A percentile compares a stretch with the other conserved stretches of the same genome.
Conservation (phyloP, 2,888 invertebrate species). For the Allophyes oxyacanthae region DNA sequence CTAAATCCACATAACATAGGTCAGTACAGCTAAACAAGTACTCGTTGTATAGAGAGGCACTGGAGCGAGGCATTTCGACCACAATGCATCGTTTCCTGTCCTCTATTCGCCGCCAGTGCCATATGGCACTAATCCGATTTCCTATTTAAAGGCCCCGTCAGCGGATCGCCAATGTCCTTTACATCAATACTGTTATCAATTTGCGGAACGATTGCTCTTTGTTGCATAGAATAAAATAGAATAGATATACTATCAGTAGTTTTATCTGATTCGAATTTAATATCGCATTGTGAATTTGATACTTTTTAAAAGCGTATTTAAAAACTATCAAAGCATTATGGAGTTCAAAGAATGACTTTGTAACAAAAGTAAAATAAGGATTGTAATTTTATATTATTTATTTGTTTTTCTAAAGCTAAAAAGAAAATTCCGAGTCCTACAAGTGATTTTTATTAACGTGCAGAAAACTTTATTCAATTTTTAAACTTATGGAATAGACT, state of each 20-base stretch:
- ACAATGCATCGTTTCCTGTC: conserved; percentile 67
- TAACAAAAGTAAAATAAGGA: too few relatives aligned
- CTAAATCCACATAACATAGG: conserved; percentile 53
- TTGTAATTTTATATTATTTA: too few relatives aligned
- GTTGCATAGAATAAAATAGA: conserved; percentile 23
- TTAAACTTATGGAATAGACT: too few relatives aligned
- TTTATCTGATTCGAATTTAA: conserved; percentile 12
- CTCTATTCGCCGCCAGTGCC: conserved; percentile 55
- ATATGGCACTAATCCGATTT: conserved; percentile 65
- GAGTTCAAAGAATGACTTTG: background rate
- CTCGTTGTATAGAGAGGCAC: conserved; percentile 50
- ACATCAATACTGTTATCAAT: conserved; percentile 38
- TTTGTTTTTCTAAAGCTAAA: too few relatives aligned
- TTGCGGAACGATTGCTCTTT: conserved; percentile 28
- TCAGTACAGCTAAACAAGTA: conserved; percentile 43
- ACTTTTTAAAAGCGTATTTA: background rate
- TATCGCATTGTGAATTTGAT: background rate
- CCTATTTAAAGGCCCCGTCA: conserved; percentile 50
- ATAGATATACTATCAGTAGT: conserved; percentile 11
- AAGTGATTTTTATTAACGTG: too few relatives aligned
- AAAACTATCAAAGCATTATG: too few relatives aligned
- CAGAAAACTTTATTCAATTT: too few relatives aligned
- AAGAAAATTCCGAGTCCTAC: too few relatives aligned
- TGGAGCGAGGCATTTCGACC: conserved; percentile 59
- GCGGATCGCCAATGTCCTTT: conserved; percentile 44